Conservation (phyloP, 2,113 vertebrate species). For the Elanus axillaris region DNA sequence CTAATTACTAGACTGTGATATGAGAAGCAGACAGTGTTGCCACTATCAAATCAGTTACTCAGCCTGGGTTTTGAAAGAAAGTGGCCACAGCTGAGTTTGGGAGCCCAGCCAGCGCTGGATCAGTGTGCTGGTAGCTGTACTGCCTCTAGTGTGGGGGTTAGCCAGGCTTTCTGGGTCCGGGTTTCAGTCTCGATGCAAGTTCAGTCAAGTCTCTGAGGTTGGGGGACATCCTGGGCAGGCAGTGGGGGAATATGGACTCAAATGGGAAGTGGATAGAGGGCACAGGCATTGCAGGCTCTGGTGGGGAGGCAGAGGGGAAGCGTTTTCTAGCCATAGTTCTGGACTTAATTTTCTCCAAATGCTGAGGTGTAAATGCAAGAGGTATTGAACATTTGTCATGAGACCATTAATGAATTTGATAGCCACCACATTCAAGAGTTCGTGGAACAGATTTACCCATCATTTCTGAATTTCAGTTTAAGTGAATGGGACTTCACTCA, state of each 20-base stretch:
- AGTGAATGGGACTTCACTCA: not conserved
- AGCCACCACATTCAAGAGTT: not conserved
- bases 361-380: not conserved
- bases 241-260: rapidly evolving
- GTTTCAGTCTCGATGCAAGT: rapidly evolving
- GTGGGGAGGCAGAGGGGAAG: not conserved
- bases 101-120: not conserved
- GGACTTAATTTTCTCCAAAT: not conserved
- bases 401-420: not conserved
- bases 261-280: not conserved
- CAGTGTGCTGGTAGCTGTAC: rapidly evolving
- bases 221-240: not conserved
- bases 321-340: not conserved
- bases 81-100: not conserved
- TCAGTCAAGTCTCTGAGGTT: not conserved
- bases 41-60: not conserved
- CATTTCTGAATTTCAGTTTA: not conserved
- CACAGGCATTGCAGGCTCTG: rapidly evolving
- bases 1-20: not conserved
- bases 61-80: not conserved
- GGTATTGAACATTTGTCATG: not conserved
- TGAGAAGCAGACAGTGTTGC: not conserved
- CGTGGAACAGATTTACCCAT: slow-evolving; percentile 21
- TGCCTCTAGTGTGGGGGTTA: not conserved
- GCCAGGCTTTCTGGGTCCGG: not conserved